Conservation (phyloP, 2,113 vertebrate genomes). For the Xenopus laevis region DNA sequence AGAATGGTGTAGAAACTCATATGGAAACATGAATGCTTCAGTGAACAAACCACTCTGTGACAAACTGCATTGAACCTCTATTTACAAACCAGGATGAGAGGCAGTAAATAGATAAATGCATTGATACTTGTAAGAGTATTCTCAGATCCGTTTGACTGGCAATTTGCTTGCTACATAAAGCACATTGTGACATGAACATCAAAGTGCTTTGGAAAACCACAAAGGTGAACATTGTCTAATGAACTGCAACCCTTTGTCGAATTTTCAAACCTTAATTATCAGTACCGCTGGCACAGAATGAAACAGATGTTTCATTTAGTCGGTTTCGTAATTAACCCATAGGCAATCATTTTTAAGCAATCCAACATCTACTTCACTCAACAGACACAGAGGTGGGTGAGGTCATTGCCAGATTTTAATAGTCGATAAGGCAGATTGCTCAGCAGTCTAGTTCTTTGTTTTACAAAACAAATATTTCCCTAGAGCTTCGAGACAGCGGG, state of each 20-base stretch:
- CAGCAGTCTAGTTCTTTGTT: constrained; percentile 27
- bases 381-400: constrained; percentile 32
- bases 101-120: no score
- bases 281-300: constrained; percentile 25
- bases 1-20: no score
- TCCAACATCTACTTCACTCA: constrained; percentile 31
- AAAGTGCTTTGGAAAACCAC: constrained; percentile 9
- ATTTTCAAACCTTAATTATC: constrained; percentile 33
- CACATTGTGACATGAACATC: constrained; percentile 9
- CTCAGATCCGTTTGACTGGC: neutral
- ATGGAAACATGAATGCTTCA: neutral
- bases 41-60: no score
- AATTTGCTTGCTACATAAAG: constrained; percentile 7
- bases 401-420: constrained; percentile 42
- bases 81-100: neutral
- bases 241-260: constrained; percentile 15
- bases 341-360: constrained; percentile 36
- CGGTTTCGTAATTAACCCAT: constrained; percentile 39
- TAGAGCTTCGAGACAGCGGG: constrained; percentile 24
- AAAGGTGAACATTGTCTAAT: constrained; percentile 20
- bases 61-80: no score
- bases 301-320: constrained; percentile 42
- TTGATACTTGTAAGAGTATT: neutral
- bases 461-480: constrained; percentile 20
- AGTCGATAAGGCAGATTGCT: constrained; percentile 40